phyloP scores from a whole-genome alignment of 1,140 invertebrate species.

The Latrodectus geometricus region DNA sequence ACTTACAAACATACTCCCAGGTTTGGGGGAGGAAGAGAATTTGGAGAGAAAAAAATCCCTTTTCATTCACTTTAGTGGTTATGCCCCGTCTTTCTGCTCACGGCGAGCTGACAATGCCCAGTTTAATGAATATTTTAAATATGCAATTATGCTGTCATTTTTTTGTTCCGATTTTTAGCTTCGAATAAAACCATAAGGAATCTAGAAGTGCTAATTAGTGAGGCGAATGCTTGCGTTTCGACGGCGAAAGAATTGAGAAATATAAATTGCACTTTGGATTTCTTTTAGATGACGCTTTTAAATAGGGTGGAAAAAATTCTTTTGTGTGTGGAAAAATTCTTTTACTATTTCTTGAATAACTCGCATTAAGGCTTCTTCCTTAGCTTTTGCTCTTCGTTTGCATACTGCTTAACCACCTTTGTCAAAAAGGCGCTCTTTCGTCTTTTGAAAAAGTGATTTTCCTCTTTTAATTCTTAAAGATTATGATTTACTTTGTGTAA shows the following conservation, averaged over 20 bases:
- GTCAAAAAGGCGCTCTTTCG: slow-evolving; percentile 7
- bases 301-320: slow-evolving; percentile 13
- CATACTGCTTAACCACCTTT: slow-evolving; percentile 38
- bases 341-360: slow-evolving; percentile 47
- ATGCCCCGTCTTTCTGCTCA: slow-evolving; percentile 44
- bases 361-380: slow-evolving; percentile 36
- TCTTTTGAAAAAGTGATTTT: neutral
- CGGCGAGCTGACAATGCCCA: slow-evolving; percentile 47
- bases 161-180: slow-evolving; percentile 49
- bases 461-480: neutral
- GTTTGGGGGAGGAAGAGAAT: neutral
- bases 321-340: slow-evolving; percentile 44
- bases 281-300: slow-evolving; percentile 48
- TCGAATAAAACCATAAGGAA: slow-evolving; percentile 47
- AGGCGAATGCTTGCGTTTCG: slow-evolving; percentile 31
- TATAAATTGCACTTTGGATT: slow-evolving; percentile 57
- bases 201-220: slow-evolving; percentile 54
- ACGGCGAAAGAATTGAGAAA: slow-evolving; percentile 32
- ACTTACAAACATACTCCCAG: slow-evolving; percentile 44
- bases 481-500: slow-evolving; percentile 12
- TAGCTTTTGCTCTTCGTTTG: slow-evolving; percentile 29
- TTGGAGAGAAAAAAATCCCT: slow-evolving; percentile 14
- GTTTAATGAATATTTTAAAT: slow-evolving; percentile 61
- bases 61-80: slow-evolving; percentile 53
- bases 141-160: slow-evolving; percentile 48